Base-by-base conservation (phyloP, 2,113 vertebrate species). In the Actenoides hombroni region DNA sequence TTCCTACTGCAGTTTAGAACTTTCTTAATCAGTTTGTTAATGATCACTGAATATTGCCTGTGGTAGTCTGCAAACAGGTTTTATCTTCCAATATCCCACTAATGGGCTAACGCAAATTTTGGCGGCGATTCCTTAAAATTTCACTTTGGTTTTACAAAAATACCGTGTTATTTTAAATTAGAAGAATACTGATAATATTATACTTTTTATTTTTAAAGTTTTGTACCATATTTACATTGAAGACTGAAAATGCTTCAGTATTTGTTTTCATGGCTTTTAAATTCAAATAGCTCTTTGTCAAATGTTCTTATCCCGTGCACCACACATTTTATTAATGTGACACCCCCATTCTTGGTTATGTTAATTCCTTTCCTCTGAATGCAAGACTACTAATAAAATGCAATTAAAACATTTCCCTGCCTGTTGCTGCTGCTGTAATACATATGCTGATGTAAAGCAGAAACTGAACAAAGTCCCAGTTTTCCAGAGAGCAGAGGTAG, bases 401-500 rank as follows among this genome's bases (percentile, higher is more conserved):
- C 61, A 88, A 59, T 57, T 71, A 49, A 67, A 67, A 11, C 49
- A 51, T 44, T 92, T 73, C 31, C 25, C 28, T 54, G 60, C 31
- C 39, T 16, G 3, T 71, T 60, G 86, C 76, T 88, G 78, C 71
- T 86, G 54, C 79, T 84, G 86, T 92, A 86, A 53, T 23, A 5
- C 71, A 48, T 13, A 40, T 70, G 85, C 93, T 98, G 98, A 98
- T 98, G 96, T 83, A 98, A 98, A 98, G 97, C 98, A 98, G 98
- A 98, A 98, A 92, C 98, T 94, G 98, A 97, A 97, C 97, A 91
- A 98, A 98, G 98, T 98, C 98, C 95, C 98, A 97, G 91, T 98
- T 98, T 94, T 97, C 98, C 97, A 82, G 97, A 99, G 99, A 99
- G 99, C 99, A 99, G 98, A 98, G 97, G 98, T 96, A 99, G 99